These are phyloP conservation scores for Coreius guichenoti DNA, from an alignment of 2,797 vertebrate genomes.

Conservation along the genomic window DNA sequence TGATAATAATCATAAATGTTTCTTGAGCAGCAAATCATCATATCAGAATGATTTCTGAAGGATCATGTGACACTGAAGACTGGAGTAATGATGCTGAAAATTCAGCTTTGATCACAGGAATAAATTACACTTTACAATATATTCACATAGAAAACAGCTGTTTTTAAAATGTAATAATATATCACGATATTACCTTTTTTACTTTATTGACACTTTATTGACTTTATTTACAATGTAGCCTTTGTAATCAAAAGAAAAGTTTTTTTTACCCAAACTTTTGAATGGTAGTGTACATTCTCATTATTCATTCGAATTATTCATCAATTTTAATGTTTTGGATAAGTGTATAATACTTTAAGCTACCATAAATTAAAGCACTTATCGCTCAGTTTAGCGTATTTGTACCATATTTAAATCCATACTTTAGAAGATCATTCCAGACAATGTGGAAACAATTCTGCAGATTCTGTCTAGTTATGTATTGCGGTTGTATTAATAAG, in stretches of 20 bases:
- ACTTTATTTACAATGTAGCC: neutral
- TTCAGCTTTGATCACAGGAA: neutral
- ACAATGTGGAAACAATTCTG: neutral
- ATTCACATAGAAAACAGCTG: neutral
- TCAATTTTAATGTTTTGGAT: neutral
- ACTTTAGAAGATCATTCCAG: neutral
- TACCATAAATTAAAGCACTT: neutral
- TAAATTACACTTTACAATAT: neutral
- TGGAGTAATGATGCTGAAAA: neutral
- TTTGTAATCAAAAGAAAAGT: neutral
- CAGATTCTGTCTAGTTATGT: neutral
- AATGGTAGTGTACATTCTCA: neutral
- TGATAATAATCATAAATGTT: neutral
- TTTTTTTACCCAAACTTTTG: neutral
- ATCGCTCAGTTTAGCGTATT: neutral
- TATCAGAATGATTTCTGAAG: neutral
- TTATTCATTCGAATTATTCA: neutral
- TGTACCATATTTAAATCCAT: neutral
- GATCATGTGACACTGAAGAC: neutral
- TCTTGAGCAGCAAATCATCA: neutral
- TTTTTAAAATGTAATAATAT: neutral
- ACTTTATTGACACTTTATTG: neutral
- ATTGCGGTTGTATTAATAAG: neutral
- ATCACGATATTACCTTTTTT: neutral
- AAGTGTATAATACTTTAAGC: neutral